Evolutionary conservation across 92 coral and sea anemone species (phyloP).

Genomic region (Montipora capitata): DNA sequence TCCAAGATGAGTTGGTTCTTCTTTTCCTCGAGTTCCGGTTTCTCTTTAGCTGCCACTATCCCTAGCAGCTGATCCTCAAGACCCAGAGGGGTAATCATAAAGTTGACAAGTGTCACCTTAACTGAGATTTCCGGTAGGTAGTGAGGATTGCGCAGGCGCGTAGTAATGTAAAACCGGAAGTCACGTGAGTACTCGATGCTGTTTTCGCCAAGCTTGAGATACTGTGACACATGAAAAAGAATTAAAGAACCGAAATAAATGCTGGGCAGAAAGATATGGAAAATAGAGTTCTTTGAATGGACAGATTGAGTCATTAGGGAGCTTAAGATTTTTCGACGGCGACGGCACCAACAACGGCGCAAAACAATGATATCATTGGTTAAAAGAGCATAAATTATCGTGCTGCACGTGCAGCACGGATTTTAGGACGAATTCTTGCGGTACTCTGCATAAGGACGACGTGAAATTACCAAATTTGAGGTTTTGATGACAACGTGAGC

Average conservation of each 20-base stretch:
- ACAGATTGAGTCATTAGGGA: neutral
- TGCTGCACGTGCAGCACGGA: no score
- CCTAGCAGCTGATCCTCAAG: slow-evolving; percentile 99
- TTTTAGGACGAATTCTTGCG: no score
- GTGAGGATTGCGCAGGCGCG: slow-evolving; percentile 98
- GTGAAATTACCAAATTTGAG: no score
- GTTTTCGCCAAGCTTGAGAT: slow-evolving; percentile 97
- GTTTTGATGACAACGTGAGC: no score
- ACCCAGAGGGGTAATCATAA: slow-evolving; percentile 99
- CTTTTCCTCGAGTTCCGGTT: slow-evolving; percentile 98
- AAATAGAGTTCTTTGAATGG: neutral
- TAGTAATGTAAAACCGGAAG: slow-evolving; percentile 99
- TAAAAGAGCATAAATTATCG: no score
- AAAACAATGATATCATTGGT: no score
- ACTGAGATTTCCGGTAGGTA: slow-evolving; percentile 98
- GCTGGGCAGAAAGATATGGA: neutral
- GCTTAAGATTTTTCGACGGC: no score
- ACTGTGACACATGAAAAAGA: slow-evolving; percentile 62
- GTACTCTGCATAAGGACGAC: no score
- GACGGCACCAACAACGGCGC: no score
- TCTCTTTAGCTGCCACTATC: slow-evolving; percentile 98
- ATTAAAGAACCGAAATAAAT: neutral
- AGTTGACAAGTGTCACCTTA: slow-evolving; percentile 97
- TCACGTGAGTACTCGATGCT: slow-evolving; percentile 99
- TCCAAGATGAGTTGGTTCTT: slow-evolving; percentile 95